These are phyloP conservation scores for Zosterops japonicus DNA, from an alignment of 2,113 vertebrate species.

Conservation along the genomic window DNA sequence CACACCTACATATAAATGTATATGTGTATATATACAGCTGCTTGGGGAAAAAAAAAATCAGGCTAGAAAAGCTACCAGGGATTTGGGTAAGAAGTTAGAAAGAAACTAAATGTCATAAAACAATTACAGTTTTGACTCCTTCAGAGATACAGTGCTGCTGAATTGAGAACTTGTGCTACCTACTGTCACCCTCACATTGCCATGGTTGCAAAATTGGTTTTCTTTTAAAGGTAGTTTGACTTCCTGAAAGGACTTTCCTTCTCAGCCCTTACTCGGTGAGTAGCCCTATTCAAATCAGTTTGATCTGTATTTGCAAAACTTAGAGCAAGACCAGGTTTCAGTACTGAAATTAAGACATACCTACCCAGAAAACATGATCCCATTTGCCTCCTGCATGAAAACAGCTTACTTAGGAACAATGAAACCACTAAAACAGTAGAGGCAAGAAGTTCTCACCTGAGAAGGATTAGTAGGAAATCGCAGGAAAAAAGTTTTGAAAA, in stretches of 20 bases:
- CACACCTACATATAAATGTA: not conserved
- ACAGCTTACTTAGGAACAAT: not conserved
- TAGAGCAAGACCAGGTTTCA: not conserved
- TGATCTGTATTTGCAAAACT: not conserved
- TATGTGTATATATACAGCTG: not conserved
- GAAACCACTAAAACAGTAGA: not conserved
- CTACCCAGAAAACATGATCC: not conserved
- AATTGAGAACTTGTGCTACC: not conserved
- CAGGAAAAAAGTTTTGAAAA: constrained; percentile 2
- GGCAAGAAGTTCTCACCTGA: constrained; percentile 9
- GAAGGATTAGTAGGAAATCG: not conserved
- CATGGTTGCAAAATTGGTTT: not conserved
- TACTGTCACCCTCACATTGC: not conserved
- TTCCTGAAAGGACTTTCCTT: not conserved
- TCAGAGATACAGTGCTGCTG: not conserved
- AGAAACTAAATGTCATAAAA: not conserved
- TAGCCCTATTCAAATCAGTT: not conserved
- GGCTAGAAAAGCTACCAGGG: not conserved
- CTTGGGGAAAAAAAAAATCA: not conserved
- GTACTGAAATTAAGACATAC: not conserved
- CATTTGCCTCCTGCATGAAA: not conserved
- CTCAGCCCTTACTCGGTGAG: not conserved
- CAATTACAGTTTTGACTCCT: not conserved
- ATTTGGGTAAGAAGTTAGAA: not conserved
- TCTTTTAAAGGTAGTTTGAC: not conserved